Evolutionary conservation across 53 echinoderm and acorn worm genomes (phyloP).

Genomic region (Zoroaster sp.): DNA sequence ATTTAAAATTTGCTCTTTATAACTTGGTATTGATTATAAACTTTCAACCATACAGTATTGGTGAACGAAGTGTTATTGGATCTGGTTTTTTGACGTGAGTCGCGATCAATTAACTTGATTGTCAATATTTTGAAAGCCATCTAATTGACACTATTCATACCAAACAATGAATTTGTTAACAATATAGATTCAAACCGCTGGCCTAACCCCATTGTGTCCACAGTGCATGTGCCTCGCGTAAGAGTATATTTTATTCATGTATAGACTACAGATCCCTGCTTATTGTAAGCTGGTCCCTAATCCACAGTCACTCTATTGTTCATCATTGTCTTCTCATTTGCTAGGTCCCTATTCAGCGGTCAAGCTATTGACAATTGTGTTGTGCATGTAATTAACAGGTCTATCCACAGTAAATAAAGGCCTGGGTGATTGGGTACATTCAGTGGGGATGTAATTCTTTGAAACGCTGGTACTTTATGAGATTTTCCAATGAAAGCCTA

Average conservation of each 20-base stretch:
- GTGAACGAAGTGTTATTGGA: not conserved
- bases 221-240: not conserved
- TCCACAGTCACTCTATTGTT: slow-evolving; percentile 7
- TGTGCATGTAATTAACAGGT: slow-evolving; percentile 25
- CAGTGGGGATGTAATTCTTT: not conserved
- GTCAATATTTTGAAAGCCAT: slow-evolving; percentile 23
- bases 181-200: not conserved
- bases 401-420: not conserved
- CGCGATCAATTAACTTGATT: not conserved
- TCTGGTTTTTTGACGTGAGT: not conserved
- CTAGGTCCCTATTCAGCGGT: slow-evolving; percentile 2
- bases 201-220: not conserved
- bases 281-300: not conserved
- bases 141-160: not conserved
- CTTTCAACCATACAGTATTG: not conserved
- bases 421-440: not conserved
- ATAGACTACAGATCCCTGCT: not conserved
- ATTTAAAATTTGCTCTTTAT: not conserved
- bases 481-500: not conserved
- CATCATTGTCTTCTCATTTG: slow-evolving; percentile 20
- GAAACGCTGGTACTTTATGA: not conserved
- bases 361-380: slow-evolving; percentile 15
- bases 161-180: not conserved
- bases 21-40: no score
- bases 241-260: not conserved